Conservation (phyloP, 2,113 vertebrate species). For the Hippolais icterina region DNA sequence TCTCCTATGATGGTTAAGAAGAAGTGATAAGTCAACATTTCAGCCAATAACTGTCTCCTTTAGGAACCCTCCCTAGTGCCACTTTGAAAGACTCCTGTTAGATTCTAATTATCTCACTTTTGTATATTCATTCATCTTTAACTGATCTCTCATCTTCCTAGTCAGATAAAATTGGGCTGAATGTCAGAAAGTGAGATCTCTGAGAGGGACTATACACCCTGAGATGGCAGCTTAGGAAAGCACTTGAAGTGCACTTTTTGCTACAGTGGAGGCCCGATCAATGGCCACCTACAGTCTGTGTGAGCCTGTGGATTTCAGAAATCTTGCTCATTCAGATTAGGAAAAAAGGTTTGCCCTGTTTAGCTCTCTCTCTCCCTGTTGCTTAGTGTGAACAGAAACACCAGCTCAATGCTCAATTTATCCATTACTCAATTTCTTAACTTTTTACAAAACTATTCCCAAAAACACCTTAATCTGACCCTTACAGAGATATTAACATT, state of each 20-base stretch:
- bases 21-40: not conserved
- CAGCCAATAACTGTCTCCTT: not conserved
- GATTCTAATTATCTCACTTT: not conserved
- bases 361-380: not conserved
- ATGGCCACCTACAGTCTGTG: not conserved
- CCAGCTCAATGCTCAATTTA: not conserved
- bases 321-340: not conserved
- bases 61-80: not conserved
- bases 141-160: not conserved
- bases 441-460: not conserved
- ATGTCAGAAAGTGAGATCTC: not conserved
- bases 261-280: fast-evolving
- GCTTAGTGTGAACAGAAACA: not conserved
- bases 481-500: not conserved
- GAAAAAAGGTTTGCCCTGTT: not conserved
- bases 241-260: not conserved
- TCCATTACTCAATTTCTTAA: not conserved
- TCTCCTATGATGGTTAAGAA: not conserved
- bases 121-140: not conserved
- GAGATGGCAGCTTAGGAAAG: not conserved
- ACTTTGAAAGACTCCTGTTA: not conserved
- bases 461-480: not conserved
- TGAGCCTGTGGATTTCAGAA: not conserved
- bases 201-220: not conserved
- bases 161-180: not conserved